phyloP scores from a whole-genome alignment of 1,140 invertebrate genomes.

The Rhynchophorus ferrugineus region DNA sequence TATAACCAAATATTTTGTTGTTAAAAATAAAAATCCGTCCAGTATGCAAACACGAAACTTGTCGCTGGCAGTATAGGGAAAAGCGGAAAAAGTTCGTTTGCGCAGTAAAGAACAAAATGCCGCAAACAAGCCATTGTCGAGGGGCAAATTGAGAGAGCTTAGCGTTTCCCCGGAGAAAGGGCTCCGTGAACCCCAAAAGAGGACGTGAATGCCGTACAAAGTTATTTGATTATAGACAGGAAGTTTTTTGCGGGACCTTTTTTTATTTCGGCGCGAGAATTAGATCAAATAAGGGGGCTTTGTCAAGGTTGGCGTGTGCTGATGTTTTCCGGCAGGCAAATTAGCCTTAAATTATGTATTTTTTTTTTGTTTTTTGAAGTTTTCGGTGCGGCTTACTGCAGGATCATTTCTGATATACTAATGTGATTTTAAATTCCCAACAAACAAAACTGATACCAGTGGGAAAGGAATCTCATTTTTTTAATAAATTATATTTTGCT shows the following conservation, averaged over 20 bases:
- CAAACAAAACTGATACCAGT: no score
- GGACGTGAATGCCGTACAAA: slow-evolving; percentile 21
- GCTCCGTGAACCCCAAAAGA: slow-evolving; percentile 10
- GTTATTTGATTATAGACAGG: slow-evolving; percentile 22
- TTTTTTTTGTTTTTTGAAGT: no score
- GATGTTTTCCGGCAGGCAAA: not conserved
- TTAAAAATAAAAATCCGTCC: no score
- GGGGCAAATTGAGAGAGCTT: slow-evolving; percentile 24
- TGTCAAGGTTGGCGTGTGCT: not conserved
- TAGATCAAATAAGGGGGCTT: not conserved
- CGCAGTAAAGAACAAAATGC: slow-evolving; percentile 19
- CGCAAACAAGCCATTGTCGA: slow-evolving; percentile 24
- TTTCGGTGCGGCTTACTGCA: no score
- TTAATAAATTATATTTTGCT: no score
- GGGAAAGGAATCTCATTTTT: no score
- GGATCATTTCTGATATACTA: no score
- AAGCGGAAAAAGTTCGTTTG: slow-evolving; percentile 15
- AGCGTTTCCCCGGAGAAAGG: slow-evolving; percentile 13
- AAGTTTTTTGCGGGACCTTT: slow-evolving; percentile 7
- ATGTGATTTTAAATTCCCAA: no score
- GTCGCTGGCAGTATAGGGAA: slow-evolving; percentile 7
- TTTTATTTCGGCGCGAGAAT: not conserved
- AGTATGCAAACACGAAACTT: slow-evolving; percentile 4
- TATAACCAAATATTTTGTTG: no score
- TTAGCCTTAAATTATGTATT: not conserved